These are phyloP conservation scores for Anastatus disparis DNA, from an alignment of 1,140 invertebrate species.

Conservation along the genomic window DNA sequence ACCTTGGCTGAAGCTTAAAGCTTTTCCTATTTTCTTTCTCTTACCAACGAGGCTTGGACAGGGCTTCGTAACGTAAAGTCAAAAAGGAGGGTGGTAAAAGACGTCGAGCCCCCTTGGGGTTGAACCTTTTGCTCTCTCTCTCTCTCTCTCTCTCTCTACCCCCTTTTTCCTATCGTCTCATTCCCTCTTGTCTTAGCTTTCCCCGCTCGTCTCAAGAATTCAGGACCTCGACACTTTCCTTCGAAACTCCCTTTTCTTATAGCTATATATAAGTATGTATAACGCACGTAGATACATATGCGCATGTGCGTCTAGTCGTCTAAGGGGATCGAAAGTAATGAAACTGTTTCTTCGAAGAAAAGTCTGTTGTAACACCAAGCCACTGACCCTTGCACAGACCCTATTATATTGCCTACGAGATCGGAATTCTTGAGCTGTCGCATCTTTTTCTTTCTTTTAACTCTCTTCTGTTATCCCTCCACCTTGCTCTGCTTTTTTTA, in stretches of 20 bases:
- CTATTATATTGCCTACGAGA: slow-evolving; percentile 36
- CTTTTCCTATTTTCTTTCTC: slow-evolving; percentile 16
- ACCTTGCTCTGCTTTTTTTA: background rate
- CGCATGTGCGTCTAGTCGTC: background rate
- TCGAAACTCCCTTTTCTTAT: slow-evolving; percentile 4
- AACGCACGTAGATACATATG: background rate
- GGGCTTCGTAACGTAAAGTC: background rate
- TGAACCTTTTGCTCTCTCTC: slow-evolving; percentile 26
- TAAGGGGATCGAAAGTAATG: slow-evolving; percentile 35
- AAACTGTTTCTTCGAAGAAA: slow-evolving; percentile 33
- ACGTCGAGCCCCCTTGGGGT: slow-evolving; percentile 33
- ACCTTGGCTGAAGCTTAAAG: background rate
- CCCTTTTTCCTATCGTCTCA: no score
- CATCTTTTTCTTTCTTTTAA: slow-evolving; percentile 1
- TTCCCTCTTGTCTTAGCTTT: slow-evolving; percentile 22
- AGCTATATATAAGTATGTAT: background rate
- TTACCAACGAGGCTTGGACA: slow-evolving; percentile 19
- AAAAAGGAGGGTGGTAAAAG: slow-evolving; percentile 8
- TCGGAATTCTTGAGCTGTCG: slow-evolving; percentile 30
- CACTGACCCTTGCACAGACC: slow-evolving; percentile 1
- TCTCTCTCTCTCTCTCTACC: no score
- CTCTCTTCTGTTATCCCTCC: background rate
- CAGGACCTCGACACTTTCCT: background rate
- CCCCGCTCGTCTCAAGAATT: slow-evolving; percentile 8
- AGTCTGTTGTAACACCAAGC: background rate